phyloP scores from a whole-genome alignment of 2,797 vertebrate species.

The Gymnopithys bicolor region DNA sequence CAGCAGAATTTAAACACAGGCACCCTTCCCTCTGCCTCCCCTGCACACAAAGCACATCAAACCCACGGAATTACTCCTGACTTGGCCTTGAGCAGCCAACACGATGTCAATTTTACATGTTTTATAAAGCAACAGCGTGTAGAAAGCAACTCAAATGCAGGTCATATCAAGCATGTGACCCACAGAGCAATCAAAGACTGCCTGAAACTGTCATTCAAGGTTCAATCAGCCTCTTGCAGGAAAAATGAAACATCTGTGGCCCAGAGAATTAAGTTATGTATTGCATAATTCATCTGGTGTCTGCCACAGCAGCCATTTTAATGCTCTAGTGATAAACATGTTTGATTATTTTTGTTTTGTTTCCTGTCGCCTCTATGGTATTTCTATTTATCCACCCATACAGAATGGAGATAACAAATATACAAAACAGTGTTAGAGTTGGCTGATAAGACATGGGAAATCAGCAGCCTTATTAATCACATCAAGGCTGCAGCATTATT shows the following conservation, averaged over 20 bases:
- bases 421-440: not conserved
- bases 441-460: conserved; percentile 49
- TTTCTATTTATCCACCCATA: conserved; percentile 63
- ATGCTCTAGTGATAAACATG: conserved; percentile 50
- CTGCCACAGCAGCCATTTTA: conserved; percentile 60
- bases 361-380: conserved; percentile 65
- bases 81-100: conserved; percentile 63
- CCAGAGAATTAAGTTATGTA: conserved; percentile 68
- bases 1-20: conserved; percentile 35
- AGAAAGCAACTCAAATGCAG: conserved; percentile 71
- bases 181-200: conserved; percentile 66
- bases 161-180: conserved; percentile 65
- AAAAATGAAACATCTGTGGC: conserved; percentile 71
- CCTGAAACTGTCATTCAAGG: conserved; percentile 72
- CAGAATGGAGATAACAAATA: conserved; percentile 36
- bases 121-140: conserved; percentile 56
- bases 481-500: not conserved
- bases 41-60: conserved; percentile 36
- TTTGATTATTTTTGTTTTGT: conserved; percentile 66
- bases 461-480: conserved; percentile 50
- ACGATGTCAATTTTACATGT: conserved; percentile 58
- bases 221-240: conserved; percentile 63
- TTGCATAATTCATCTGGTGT: conserved; percentile 71
- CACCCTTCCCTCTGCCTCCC: conserved; percentile 8
- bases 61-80: conserved; percentile 54